Evolutionary conservation across 2,113 vertebrate genomes (phyloP).

Genomic region (Phrynosoma platyrhinos): DNA sequence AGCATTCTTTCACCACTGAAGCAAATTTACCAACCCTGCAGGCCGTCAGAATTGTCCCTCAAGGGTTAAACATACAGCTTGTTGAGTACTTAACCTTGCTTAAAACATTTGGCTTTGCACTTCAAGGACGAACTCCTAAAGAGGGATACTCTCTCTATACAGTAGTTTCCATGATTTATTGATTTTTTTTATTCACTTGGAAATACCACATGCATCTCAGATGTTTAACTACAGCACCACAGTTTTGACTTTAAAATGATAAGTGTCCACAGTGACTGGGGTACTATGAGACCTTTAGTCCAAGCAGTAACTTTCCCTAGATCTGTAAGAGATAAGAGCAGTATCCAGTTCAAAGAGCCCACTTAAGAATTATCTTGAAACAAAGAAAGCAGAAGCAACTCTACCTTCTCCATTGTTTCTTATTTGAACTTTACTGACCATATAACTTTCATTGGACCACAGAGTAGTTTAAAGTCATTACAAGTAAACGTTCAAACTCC

Average conservation of each 20-base stretch:
- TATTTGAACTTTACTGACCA: not conserved
- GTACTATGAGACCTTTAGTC: no score
- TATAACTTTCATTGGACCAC: not conserved
- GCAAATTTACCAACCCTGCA: constrained; percentile 38
- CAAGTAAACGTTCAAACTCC: not conserved
- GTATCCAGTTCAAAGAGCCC: not conserved
- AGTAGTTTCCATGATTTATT: constrained; percentile 37
- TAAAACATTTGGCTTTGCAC: constrained; percentile 72
- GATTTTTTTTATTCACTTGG: constrained; percentile 49
- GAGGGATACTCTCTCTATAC: constrained; percentile 45
- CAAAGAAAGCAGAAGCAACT: not conserved
- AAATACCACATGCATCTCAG: constrained; percentile 48
- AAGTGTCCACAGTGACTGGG: no score
- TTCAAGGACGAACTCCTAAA: constrained; percentile 58
- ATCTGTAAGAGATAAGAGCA: no score
- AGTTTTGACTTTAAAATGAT: not conserved
- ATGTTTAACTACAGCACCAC: constrained; percentile 23
- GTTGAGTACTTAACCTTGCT: constrained; percentile 60
- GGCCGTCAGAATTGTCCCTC: constrained; percentile 41
- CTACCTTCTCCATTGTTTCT: not conserved
- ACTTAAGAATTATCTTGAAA: not conserved
- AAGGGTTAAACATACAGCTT: constrained; percentile 68
- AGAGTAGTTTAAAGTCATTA: not conserved
- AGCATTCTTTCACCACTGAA: constrained; percentile 45
- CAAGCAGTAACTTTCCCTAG: not conserved